phyloP scores from a whole-genome alignment of 2,113 vertebrate genomes.

The Bagarius yarrelli region DNA sequence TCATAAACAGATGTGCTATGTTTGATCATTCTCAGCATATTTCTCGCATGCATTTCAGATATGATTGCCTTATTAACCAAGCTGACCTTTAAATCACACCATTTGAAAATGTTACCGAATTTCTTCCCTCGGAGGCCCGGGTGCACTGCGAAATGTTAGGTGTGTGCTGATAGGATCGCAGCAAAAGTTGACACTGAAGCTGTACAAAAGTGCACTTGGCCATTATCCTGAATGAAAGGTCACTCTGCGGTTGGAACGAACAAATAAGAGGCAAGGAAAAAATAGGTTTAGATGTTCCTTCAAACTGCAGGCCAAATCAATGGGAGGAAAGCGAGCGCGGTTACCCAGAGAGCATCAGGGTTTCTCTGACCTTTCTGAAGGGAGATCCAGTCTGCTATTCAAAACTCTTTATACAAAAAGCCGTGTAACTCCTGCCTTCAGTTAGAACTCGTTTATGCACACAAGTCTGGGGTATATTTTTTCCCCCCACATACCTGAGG shows the following conservation, averaged over 20 bases:
- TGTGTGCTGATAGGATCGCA: constrained; percentile 44
- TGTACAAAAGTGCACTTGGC: constrained; percentile 45
- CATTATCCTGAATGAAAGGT: constrained; percentile 51
- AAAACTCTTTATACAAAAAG: constrained; percentile 29
- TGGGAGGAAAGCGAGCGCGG: constrained; percentile 18
- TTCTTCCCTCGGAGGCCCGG: constrained; percentile 30
- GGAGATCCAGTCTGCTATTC: constrained; percentile 38
- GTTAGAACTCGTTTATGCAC: not conserved
- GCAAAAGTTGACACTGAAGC: constrained; percentile 38
- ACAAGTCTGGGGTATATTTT: not conserved
- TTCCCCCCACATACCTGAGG: not conserved
- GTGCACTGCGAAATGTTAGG: constrained; percentile 37
- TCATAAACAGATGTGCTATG: constrained; percentile 25
- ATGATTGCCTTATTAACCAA: constrained; percentile 45
- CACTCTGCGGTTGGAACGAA: constrained; percentile 41
- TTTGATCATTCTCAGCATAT: constrained; percentile 45
- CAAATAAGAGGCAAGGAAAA: constrained; percentile 47
- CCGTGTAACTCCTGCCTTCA: not conserved
- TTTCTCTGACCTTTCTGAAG: constrained; percentile 45
- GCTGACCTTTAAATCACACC: constrained; percentile 46
- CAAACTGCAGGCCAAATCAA: constrained; percentile 40
- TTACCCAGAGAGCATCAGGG: constrained; percentile 33
- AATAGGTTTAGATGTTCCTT: constrained; percentile 46
- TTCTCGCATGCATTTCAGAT: constrained; percentile 31
- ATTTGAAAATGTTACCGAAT: constrained; percentile 39